phyloP scores from a whole-genome alignment of 2,888 invertebrate species.

The Plemyria rubiginata region DNA sequence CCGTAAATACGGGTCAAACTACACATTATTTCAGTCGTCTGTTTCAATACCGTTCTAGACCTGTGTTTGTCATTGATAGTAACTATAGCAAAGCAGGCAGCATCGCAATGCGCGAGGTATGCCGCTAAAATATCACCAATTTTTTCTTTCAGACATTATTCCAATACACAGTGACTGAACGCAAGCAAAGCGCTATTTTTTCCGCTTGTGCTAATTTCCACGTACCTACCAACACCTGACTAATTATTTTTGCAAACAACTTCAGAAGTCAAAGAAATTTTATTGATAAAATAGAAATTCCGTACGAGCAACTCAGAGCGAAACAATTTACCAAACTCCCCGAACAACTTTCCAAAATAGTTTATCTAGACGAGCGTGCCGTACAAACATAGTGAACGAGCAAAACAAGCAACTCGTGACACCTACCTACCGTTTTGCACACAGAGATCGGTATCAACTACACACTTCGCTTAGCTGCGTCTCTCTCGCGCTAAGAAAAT shows the following conservation, averaged over 20 bases:
- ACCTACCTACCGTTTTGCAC: conserved; percentile 77
- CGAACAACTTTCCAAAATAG: conserved; percentile 69
- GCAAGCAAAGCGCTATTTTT: background rate
- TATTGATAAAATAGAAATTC: conserved; percentile 69
- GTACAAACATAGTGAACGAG: conserved; percentile 69
- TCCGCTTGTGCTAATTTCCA: background rate
- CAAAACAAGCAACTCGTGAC: conserved; percentile 71
- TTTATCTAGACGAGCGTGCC: conserved; percentile 70
- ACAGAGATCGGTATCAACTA: conserved; percentile 78
- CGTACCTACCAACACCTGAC: background rate
- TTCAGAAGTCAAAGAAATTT: conserved; percentile 48
- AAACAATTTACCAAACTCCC: conserved; percentile 74
- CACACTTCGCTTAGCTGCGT: conserved; percentile 79
- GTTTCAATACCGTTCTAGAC: background rate
- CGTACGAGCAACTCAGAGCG: conserved; percentile 55
- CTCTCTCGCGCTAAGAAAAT: conserved; percentile 84
- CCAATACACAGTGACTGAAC: no score
- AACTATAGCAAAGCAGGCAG: no score
- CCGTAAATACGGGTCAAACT: conserved; percentile 33
- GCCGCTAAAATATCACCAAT: no score
- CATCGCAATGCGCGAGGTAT: no score
- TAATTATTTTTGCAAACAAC: conserved; percentile 17
- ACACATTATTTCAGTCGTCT: conserved; percentile 7
- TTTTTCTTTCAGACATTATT: no score
- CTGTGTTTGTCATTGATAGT: background rate